Base-by-base conservation (phyloP, 2,888 invertebrate genomes). In the Osmoderma eremita region DNA sequence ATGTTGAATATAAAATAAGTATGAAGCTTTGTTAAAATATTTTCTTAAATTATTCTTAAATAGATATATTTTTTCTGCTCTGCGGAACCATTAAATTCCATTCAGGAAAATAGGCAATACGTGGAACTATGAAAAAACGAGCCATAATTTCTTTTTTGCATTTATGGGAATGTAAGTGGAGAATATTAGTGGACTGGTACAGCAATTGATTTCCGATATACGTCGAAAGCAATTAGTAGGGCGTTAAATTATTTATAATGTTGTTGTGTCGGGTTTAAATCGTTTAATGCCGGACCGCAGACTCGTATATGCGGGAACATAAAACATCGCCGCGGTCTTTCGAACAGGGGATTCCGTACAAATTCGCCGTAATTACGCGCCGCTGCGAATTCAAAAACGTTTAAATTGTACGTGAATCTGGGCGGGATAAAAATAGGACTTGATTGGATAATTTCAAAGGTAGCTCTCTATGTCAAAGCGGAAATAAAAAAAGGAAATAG, bases 161-260 rank as follows among this genome's bases (percentile, higher is more conserved):
- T 4, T 30, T 30, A 6, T 30, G 30, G 3, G 8, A 30, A 5
- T n/a, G 3, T 4, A 5, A 30, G 30, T 6, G 30, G 30, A 1
- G 30, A 30, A 10, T 30, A 5, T 30, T 30, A 30, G 30, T 30
- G 8, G 5, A 30, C 30, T 30, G 30, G 5, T 30, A 24, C 30
- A 4, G 13, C 38, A 38, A 38, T 53, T 53, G 53, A 53, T 53
- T 53, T 53, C 38, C 53, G 13, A 53, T 53, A 53, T 53, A 10
- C 15, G 36, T 10, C 3, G 15, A 38, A 38, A 53, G 38, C 53
- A 53, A 53, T 53, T 53, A 53, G 10, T 53, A 45, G 17, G 4
- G 38, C 38, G 36, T 24, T 53, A 38, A 53, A 53, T 38, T 53
- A 53, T 53, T 53, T 38, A 53, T 38, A 36, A 53, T 36, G 36